These are phyloP conservation scores for Esox niger DNA, from an alignment of 2,113 vertebrate genomes.

Conservation along the genomic window DNA sequence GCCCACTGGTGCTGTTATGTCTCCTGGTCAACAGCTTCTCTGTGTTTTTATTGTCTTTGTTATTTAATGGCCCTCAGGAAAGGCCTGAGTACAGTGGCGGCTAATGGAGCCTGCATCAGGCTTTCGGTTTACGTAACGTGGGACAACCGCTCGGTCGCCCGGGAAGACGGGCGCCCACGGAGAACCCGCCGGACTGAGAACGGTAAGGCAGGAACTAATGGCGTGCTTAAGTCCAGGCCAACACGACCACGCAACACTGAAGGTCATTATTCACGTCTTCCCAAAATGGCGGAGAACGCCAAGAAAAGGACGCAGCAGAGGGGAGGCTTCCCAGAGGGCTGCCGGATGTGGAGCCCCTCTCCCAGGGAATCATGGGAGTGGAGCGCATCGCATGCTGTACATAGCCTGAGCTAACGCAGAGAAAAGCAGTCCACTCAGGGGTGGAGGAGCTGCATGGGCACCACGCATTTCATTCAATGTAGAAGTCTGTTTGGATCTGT, in stretches of 20 bases:
- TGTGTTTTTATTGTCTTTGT: slow-evolving; percentile 4
- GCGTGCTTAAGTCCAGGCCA: neutral
- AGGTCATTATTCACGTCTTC: neutral
- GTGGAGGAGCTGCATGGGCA: too few relatives aligned
- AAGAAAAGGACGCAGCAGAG: slow-evolving; percentile 19
- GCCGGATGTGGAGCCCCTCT: slow-evolving; percentile 1
- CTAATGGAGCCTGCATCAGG: neutral
- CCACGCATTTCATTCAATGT: too few relatives aligned
- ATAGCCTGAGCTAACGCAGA: neutral
- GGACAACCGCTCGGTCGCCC: neutral
- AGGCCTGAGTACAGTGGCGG: slow-evolving; percentile 24
- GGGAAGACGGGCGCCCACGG: neutral
- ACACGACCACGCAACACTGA: slow-evolving; percentile 21
- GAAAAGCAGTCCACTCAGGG: neutral
- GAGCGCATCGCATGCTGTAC: neutral
- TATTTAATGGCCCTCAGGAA: slow-evolving; percentile 32
- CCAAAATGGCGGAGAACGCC: neutral
- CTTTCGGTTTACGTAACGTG: slow-evolving; percentile 27
- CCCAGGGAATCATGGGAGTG: neutral
- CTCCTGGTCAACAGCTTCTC: slow-evolving; percentile 6
- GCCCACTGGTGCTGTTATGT: too few relatives aligned
- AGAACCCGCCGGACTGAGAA: neutral
- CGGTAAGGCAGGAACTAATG: neutral
- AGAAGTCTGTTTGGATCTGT: too few relatives aligned
- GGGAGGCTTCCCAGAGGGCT: slow-evolving; percentile 4